These are phyloP conservation scores for Lophochroa leadbeateri DNA, from an alignment of 2,113 vertebrate species.

Conservation along the genomic window DNA sequence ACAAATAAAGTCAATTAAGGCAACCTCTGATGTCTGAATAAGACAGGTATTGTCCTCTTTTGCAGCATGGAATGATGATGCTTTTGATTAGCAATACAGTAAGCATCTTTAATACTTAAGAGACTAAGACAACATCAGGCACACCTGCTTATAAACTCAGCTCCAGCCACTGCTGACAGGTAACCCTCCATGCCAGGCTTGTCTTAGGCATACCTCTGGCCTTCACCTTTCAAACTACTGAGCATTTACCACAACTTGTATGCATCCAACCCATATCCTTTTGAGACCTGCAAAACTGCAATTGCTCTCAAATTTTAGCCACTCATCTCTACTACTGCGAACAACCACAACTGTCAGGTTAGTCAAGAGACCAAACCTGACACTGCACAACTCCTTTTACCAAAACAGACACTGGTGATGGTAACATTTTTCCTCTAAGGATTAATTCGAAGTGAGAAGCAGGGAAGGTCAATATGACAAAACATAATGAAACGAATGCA, in stretches of 20 bases:
- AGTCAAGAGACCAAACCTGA: not conserved
- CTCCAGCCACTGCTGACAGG: not conserved
- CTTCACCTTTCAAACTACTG: not conserved
- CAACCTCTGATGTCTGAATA: not conserved
- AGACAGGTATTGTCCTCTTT: not conserved
- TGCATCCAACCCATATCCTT: not conserved
- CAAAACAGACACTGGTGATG: not conserved
- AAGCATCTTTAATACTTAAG: not conserved
- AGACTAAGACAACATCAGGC: not conserved
- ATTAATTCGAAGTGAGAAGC: not conserved
- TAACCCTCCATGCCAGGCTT: not conserved
- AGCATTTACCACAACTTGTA: not conserved
- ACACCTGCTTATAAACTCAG: not conserved
- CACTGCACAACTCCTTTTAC: not conserved
- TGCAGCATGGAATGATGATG: not conserved
- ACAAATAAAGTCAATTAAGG: not conserved
- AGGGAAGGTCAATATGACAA: not conserved
- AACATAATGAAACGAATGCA: not conserved
- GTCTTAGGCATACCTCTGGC: not conserved
- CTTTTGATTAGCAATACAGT: not conserved
- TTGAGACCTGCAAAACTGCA: not conserved
- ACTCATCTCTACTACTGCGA: not conserved
- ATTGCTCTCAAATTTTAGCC: not conserved
- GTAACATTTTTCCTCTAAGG: accelerated
- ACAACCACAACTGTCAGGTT: accelerated